Evolutionary conservation across 2,888 invertebrate genomes (phyloP).

Genomic region (Homarus gammarus): DNA sequence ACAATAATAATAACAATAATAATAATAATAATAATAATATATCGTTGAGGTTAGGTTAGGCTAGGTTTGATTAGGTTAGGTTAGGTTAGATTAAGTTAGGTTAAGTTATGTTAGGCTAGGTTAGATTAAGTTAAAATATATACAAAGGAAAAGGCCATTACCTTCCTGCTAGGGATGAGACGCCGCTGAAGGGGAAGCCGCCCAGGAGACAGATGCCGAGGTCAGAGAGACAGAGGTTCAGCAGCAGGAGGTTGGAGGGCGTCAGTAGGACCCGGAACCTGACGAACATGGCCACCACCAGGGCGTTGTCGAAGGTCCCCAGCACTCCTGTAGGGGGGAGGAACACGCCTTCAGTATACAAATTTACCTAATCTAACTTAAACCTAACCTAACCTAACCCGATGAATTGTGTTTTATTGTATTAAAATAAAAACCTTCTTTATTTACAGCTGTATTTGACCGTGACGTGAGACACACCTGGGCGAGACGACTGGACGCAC

Average conservation of each 20-base stretch:
- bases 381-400: not conserved
- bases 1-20: no score
- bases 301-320: conserved; percentile 64
- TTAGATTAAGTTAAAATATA: not conserved
- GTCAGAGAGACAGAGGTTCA: conserved; percentile 63
- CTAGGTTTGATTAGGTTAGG: no score
- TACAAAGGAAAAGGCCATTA: no score
- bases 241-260: conserved; percentile 63
- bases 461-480: no score
- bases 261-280: conserved; percentile 56
- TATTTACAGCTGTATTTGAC: no score
- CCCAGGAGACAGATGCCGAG: conserved; percentile 60
- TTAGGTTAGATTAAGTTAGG: no score
- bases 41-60: not conserved
- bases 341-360: no score
- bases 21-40: no score
- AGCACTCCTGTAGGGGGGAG: conserved; percentile 38
- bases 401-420: not conserved
- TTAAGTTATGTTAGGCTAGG: no score
- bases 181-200: conserved; percentile 62
- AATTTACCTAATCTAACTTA: not conserved
- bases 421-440: no score
- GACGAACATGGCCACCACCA: conserved; percentile 66
- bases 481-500: no score
- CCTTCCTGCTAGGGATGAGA: conserved; percentile 60